Conservation (phyloP, 2,113 vertebrate genomes). For the Pyrgilauda ruficollis region DNA sequence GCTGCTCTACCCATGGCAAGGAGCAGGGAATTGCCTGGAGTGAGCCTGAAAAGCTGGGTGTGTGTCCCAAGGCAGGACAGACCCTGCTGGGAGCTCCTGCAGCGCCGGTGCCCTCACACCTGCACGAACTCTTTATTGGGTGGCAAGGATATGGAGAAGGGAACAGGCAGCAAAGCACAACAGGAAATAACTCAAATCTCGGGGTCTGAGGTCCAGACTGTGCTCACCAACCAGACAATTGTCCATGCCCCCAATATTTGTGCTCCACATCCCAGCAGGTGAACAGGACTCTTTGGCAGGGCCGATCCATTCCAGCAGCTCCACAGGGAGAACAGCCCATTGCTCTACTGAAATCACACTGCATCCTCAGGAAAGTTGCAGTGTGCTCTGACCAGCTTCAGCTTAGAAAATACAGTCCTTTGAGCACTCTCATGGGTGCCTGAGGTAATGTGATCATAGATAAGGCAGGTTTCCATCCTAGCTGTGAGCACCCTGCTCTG, state of each 20-base stretch:
- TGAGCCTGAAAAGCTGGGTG: not conserved
- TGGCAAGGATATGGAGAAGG: not conserved
- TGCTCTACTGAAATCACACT: not conserved
- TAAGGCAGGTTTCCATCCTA: not conserved
- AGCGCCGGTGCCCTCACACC: fast-evolving
- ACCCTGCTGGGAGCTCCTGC: not conserved
- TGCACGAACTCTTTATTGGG: fast-evolving
- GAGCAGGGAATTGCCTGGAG: not conserved
- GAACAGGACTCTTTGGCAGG: fast-evolving
- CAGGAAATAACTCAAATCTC: not conserved
- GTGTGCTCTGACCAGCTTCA: not conserved
- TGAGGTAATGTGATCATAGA: fast-evolving
- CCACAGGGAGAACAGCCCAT: fast-evolving
- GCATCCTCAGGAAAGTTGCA: not conserved
- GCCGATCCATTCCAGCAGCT: not conserved
- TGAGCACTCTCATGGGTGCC: not conserved
- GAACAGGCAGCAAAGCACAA: not conserved
- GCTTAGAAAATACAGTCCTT: not conserved
- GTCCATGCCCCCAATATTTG: fast-evolving
- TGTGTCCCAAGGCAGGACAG: not conserved
- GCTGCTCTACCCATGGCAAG: fast-evolving
- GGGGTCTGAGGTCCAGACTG: not conserved
- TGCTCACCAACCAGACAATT: not conserved
- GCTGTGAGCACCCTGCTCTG: not conserved
- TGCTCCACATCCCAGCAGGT: fast-evolving